These are phyloP conservation scores for Lynx canadensis DNA, from an alignment of 2,113 vertebrate species.

Conservation along the genomic window DNA sequence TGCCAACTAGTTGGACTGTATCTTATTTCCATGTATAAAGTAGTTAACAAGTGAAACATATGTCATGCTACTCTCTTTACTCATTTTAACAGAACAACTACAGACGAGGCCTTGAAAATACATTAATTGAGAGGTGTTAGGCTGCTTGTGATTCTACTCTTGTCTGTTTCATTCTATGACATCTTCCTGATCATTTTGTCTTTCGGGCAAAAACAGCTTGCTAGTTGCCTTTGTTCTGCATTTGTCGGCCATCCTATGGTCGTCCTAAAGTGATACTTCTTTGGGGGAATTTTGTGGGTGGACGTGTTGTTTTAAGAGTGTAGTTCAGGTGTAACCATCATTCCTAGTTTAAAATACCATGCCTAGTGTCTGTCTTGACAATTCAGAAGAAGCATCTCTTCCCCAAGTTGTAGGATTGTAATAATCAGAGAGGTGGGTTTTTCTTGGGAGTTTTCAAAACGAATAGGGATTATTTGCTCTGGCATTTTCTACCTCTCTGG, in stretches of 20 bases:
- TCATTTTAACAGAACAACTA: constrained; percentile 2
- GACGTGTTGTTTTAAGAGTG: not conserved
- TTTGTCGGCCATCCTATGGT: not conserved
- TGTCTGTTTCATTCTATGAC: not conserved
- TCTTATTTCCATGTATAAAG: not conserved
- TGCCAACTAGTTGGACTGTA: not conserved
- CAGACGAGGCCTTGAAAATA: not conserved
- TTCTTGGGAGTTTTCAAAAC: not conserved
- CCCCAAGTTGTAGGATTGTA: not conserved
- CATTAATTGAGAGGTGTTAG: not conserved
- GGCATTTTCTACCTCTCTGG: not conserved
- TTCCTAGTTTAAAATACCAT: not conserved
- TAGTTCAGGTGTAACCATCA: not conserved
- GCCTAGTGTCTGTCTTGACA: not conserved
- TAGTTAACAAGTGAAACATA: constrained; percentile 35
- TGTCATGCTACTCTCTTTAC: not conserved
- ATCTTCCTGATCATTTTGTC: not conserved
- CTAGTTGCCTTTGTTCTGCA: not conserved
- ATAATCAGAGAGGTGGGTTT: not conserved
- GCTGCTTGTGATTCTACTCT: not conserved
- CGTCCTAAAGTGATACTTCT: not conserved
- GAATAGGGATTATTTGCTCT: not conserved
- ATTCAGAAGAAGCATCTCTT: not conserved
- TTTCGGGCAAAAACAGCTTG: not conserved
- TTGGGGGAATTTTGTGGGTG: not conserved